These are phyloP conservation scores for Apamea crenata DNA, from an alignment of 2,888 invertebrate genomes.

Conservation along the genomic window DNA sequence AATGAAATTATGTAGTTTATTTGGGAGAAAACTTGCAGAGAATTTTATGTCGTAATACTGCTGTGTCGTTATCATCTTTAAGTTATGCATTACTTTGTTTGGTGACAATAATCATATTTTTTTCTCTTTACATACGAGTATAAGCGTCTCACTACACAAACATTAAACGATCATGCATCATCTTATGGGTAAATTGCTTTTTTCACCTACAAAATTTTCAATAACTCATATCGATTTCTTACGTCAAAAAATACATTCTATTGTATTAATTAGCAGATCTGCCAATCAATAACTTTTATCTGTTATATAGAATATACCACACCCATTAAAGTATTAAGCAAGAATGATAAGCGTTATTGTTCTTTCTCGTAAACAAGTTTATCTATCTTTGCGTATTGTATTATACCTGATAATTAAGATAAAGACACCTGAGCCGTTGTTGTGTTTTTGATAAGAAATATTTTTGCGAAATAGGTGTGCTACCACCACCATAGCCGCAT, in stretches of 20 bases:
- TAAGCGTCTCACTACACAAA: slow-evolving; percentile 3
- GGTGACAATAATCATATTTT: slow-evolving; percentile 8
- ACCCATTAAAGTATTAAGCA: slow-evolving; percentile 24
- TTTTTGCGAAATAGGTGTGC: slow-evolving; percentile 40
- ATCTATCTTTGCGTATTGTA: slow-evolving; percentile 58
- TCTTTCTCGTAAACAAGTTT: slow-evolving; percentile 64
- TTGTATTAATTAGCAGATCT: not conserved
- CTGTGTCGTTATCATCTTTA: not conserved
- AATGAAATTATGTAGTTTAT: not conserved
- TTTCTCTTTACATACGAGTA: not conserved
- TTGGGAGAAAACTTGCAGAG: slow-evolving; percentile 8
- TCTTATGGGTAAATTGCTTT: not conserved
- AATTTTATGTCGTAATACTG: slow-evolving; percentile 17
- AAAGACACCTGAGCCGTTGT: slow-evolving; percentile 58
- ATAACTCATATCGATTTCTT: not conserved
- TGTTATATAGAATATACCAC: not conserved
- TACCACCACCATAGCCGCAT: slow-evolving; percentile 15
- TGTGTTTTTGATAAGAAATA: slow-evolving; percentile 61
- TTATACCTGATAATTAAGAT: slow-evolving; percentile 69
- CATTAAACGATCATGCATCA: not conserved
- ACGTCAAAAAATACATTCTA: not conserved
- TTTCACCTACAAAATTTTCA: not conserved
- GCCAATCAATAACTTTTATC: slow-evolving; percentile 20
- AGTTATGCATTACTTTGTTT: slow-evolving; percentile 1
- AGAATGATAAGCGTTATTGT: slow-evolving; percentile 46